Evolutionary conservation across 2,888 invertebrate species (phyloP).

Genomic region (Eutolmus rufibarbis): DNA sequence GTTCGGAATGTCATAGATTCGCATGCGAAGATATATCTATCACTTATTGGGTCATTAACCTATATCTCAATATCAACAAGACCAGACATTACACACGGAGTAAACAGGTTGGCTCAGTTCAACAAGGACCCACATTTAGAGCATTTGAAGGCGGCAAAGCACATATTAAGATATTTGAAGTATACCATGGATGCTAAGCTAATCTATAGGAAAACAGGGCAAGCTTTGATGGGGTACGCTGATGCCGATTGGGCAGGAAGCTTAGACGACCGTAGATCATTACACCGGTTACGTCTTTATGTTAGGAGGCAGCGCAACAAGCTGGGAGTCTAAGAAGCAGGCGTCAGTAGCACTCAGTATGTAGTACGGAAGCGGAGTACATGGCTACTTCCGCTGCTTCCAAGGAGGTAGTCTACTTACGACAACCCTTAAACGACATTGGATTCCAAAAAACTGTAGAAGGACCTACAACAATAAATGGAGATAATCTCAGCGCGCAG

Average conservation of each 20-base stretch:
- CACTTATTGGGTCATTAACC: conserved; percentile 46
- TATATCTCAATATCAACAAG: conserved; percentile 44
- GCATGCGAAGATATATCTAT: conserved; percentile 36
- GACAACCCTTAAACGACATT: conserved; percentile 23
- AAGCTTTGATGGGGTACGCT: conserved; percentile 45
- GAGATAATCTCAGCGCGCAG: conserved; percentile 43
- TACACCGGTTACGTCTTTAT: conserved; percentile 43
- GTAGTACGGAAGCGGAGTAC: conserved; percentile 47
- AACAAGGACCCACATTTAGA: conserved; percentile 50
- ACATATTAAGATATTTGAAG: conserved; percentile 48
- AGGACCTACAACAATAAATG: conserved; percentile 13
- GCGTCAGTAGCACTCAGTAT: conserved; percentile 44
- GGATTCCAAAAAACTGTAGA: conserved; percentile 1
- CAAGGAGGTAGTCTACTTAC: conserved; percentile 43
- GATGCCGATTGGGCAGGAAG: conserved; percentile 50
- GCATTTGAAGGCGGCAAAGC: conserved; percentile 48
- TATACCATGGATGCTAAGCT: conserved; percentile 45
- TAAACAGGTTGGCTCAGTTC: conserved; percentile 45
- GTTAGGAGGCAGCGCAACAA: conserved; percentile 42
- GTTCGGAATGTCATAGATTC: not conserved
- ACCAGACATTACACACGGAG: conserved; percentile 44
- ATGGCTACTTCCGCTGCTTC: conserved; percentile 45
- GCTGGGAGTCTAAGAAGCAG: conserved; percentile 47
- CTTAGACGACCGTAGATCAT: conserved; percentile 46
- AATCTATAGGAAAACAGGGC: conserved; percentile 44